Evolutionary conservation across 2,113 vertebrate genomes (phyloP), one percentile per base, ranked within the genome.

Genomic region (Rhea pennata): DNA sequence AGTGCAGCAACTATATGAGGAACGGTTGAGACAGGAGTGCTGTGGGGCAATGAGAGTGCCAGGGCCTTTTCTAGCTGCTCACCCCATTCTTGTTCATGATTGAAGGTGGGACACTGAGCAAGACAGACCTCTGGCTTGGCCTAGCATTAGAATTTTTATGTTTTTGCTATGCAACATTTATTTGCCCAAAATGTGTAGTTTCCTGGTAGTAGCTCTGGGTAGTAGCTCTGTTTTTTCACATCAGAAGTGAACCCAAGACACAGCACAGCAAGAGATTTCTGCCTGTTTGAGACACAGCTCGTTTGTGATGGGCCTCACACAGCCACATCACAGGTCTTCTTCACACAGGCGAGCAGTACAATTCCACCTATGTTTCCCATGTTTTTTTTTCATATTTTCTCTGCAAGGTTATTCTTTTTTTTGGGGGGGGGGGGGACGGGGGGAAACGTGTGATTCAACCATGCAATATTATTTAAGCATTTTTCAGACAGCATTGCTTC

Each of bases 331-430:
- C 6, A 59, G 12, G 11, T 50, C 17, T 79, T n/a, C 66, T 56
- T 46, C 58, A 56, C 40, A 10, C 0, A 0, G 15, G 3, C 67
- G 74, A 42, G 29, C 24, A 66, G 61, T 1, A 0, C 10, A 54
- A 46, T 36, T 77, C 39, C 80, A 67, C 27, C 62, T 42, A 9
- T 33, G 29, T 15, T 50, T 65, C 48, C 6, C 40, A 40, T 61
- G 21, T 23, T 80, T n/a, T 80, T n/a, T 42, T 85, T 69, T 53
- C 2, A 0, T 39, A 15, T 69, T 91, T 69, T 56, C 42, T 71
- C 42, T 23, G 4, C 33, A 53, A 80, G 12, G 10, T 15, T 88
- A 62, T 62, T 22, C 13, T 61, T n/a, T 36, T 39, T 62, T 64
- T 24, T 24, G 13, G 7, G 13, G 12, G 16, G 4, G 4, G 16